These are phyloP conservation scores for Neelides sp. DNA, from an alignment of 1,140 invertebrate genomes.

Conservation along the genomic window DNA sequence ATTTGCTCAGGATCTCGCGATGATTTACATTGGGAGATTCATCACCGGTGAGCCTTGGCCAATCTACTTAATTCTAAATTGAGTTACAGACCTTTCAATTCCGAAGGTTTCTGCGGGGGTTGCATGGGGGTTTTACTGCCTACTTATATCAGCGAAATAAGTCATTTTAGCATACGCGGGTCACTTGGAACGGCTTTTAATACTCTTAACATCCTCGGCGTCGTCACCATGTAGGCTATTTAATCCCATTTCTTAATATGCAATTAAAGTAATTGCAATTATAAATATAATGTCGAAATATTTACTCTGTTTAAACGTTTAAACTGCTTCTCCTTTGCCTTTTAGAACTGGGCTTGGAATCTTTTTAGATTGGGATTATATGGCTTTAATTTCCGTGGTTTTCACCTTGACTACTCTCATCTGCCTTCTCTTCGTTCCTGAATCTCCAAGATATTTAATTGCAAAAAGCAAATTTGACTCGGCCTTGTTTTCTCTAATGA, in stretches of 20 bases:
- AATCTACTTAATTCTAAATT: neutral
- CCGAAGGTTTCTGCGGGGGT: constrained; percentile 35
- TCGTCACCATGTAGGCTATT: constrained; percentile 52
- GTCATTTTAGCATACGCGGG: constrained; percentile 62
- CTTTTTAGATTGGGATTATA: constrained; percentile 34
- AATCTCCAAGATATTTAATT: constrained; percentile 36
- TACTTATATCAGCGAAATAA: constrained; percentile 68
- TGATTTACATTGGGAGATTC: constrained; percentile 47
- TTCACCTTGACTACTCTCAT: constrained; percentile 28
- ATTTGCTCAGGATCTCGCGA: constrained; percentile 44
- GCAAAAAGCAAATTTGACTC: constrained; percentile 31
- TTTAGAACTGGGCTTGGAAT: no score
- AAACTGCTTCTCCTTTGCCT: no score
- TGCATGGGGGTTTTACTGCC: constrained; percentile 54
- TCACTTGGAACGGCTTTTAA: constrained; percentile 67
- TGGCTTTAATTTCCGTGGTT: constrained; percentile 28
- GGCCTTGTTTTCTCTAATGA: constrained; percentile 32
- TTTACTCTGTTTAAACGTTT: no score
- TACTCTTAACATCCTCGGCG: constrained; percentile 55
- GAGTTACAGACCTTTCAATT: no score
- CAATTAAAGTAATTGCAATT: neutral
- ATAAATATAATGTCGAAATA: constrained; percentile 29
- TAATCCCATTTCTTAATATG: neutral
- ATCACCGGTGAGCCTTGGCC: constrained; percentile 43
- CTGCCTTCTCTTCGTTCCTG: constrained; percentile 34